Evolutionary conservation across 2,113 vertebrate species (phyloP).

Genomic region (Planiliza haematocheilus): DNA sequence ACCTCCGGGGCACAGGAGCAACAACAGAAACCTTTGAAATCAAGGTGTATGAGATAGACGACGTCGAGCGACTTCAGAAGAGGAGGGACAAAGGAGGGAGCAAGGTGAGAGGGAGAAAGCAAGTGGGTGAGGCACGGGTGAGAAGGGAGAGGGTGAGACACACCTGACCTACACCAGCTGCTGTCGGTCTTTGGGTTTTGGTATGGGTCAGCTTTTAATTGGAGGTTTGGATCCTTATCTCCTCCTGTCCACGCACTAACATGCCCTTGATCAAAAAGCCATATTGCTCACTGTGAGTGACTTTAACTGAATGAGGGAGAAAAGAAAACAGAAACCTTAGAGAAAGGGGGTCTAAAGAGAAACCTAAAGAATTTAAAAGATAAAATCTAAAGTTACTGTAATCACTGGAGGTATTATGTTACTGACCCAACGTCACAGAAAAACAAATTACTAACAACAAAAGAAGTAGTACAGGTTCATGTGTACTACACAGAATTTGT

Average conservation of each 20-base stretch:
- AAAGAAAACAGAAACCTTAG: not conserved
- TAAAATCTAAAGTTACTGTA: not conserved
- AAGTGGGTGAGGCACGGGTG: not conserved
- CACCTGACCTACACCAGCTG: constrained; percentile 7
- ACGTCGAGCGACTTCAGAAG: constrained; percentile 94
- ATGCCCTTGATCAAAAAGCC: not conserved
- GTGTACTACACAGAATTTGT: not conserved
- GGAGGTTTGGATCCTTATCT: constrained; percentile 4
- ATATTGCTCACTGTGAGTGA: not conserved
- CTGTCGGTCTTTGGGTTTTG: not conserved
- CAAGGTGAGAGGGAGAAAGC: constrained; percentile 85
- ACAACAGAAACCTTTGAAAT: constrained; percentile 94
- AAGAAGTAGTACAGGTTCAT: not conserved
- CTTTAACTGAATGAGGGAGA: not conserved
- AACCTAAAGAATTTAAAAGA: not conserved
- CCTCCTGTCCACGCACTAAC: not conserved
- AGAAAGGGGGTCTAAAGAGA: not conserved
- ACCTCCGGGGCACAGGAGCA: constrained; percentile 77
- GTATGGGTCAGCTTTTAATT: not conserved
- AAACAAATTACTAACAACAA: not conserved
- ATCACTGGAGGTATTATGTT: not conserved
- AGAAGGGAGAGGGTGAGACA: constrained; percentile 1
- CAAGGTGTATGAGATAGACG: constrained; percentile 99
- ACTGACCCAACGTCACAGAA: not conserved
- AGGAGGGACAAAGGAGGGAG: constrained; percentile 83